These are phyloP conservation scores for Clinocottus analis DNA, from an alignment of 2,113 vertebrate species.

Conservation along the genomic window DNA sequence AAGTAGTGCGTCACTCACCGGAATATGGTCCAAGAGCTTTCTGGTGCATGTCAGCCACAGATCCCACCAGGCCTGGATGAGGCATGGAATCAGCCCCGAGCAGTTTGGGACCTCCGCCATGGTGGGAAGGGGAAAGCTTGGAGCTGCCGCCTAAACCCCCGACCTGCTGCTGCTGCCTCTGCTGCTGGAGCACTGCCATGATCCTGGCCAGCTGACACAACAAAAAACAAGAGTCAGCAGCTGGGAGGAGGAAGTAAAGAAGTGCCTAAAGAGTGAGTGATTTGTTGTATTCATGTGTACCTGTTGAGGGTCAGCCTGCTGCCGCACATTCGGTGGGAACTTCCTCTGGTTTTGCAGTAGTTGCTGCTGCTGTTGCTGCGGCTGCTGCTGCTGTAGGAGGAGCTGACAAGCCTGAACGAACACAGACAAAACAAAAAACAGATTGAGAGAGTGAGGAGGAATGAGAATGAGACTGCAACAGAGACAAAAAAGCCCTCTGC, in stretches of 20 bases:
- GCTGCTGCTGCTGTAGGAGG: slow-evolving; percentile 91
- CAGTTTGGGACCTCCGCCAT: slow-evolving; percentile 89
- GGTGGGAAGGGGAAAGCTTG: slow-evolving; percentile 97
- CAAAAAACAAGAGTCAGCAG: background rate
- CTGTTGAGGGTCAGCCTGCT: slow-evolving; percentile 95
- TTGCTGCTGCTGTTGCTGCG: slow-evolving; percentile 86
- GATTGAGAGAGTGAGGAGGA: background rate
- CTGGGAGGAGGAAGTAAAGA: background rate
- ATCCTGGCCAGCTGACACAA: slow-evolving; percentile 89
- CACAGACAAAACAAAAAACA: slow-evolving; percentile 25
- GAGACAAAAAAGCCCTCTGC: background rate
- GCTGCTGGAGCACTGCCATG: slow-evolving; percentile 91
- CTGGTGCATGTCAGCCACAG: slow-evolving; percentile 93
- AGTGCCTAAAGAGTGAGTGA: background rate
- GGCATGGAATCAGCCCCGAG: slow-evolving; percentile 89
- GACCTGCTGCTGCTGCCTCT: slow-evolving; percentile 82
- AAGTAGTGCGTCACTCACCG: slow-evolving; percentile 78
- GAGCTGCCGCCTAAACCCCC: slow-evolving; percentile 85
- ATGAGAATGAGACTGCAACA: background rate
- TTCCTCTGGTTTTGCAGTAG: slow-evolving; percentile 98
- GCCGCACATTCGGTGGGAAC: slow-evolving; percentile 93
- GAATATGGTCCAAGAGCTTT: slow-evolving; percentile 93
- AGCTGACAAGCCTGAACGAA: slow-evolving; percentile 92
- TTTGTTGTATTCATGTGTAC: slow-evolving; percentile 70
- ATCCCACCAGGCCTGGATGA: slow-evolving; percentile 88